These are phyloP conservation scores for Pyrocoelia pectoralis DNA, from an alignment of 2,888 invertebrate genomes.

Conservation along the genomic window DNA sequence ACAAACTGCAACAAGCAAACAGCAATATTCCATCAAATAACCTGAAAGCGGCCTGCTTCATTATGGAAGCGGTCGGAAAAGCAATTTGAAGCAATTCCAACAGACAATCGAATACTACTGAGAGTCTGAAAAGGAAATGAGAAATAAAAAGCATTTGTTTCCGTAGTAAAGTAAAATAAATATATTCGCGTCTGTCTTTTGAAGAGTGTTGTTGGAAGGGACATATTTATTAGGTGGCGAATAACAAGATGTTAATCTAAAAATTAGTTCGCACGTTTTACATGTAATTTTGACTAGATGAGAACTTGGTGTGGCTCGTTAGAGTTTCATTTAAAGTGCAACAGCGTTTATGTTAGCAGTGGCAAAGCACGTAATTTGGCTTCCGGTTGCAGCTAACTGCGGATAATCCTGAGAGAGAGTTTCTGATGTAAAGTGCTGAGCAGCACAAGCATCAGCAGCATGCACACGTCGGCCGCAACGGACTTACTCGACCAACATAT, in stretches of 20 bases:
- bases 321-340: constrained; percentile 32
- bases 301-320: constrained; percentile 30
- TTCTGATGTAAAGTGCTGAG: constrained; percentile 11
- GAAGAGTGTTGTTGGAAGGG: too few species aligned
- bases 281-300: constrained; percentile 28
- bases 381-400: constrained; percentile 34
- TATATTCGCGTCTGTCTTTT: constrained; percentile 41
- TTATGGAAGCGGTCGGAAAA: constrained; percentile 57
- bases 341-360: constrained; percentile 31
- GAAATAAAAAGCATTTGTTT: constrained; percentile 49
- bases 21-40: constrained; percentile 62
- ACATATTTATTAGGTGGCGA: neutral
- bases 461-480: constrained; percentile 34
- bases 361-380: constrained; percentile 32
- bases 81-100: constrained; percentile 58
- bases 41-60: constrained; percentile 54
- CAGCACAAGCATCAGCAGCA: constrained; percentile 21
- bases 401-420: constrained; percentile 27
- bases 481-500: constrained; percentile 44
- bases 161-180: constrained; percentile 48
- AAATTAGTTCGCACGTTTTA: constrained; percentile 8
- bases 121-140: constrained; percentile 52
- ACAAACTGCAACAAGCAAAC: constrained; percentile 43
- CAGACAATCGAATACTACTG: constrained; percentile 56
- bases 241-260: constrained; percentile 10